Evolutionary conservation across 2,113 vertebrate genomes (phyloP), one percentile per base, ranked within the genome.

Genomic region (Salvelinus fontinalis): DNA sequence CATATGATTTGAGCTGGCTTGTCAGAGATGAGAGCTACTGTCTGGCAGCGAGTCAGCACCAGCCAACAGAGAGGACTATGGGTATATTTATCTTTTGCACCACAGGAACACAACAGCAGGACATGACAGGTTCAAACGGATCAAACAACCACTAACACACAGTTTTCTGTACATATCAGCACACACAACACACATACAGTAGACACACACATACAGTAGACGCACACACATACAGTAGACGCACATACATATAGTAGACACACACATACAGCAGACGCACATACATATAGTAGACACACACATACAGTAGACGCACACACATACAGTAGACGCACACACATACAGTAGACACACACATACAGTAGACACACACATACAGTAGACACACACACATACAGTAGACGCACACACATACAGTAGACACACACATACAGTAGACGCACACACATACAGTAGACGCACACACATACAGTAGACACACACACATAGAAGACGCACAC

Each of bases 41-140:
- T 62, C 59, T 62, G 59, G n/a, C 13, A 20, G 54, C 3, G 2
- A 11, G 39, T 44, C 39, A 44, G 9, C 39, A 20, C 31, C 48
- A 83, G 76, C 62, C 66, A 67, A 72, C 39, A 72, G 70, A 60
- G 71, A 79, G 69, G 64, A 76, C 62, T 26, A 74, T 75, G 79
- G 73, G 68, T 81, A 75, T 81, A 85, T 83, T 84, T 80, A 79
- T 82, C 77, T 14, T 54, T 54, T 18, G 74, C 81, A 77, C 62
- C 48, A 60, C 65, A 72, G 76, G 77, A 75, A 77, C 12, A 34
- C 70, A 79, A 54, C 76, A 80, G 79, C 78, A 85, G 79, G 79
- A 74, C 80, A 79, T 44, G 39, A 73, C 78, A 81, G 72, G 76
- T 76, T 84, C 76, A 31, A 34, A 68, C 31, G 18, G 3, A 2